These are phyloP conservation scores for Chironomus striatipennis DNA, from an alignment of 1,140 invertebrate genomes.

Conservation along the genomic window DNA sequence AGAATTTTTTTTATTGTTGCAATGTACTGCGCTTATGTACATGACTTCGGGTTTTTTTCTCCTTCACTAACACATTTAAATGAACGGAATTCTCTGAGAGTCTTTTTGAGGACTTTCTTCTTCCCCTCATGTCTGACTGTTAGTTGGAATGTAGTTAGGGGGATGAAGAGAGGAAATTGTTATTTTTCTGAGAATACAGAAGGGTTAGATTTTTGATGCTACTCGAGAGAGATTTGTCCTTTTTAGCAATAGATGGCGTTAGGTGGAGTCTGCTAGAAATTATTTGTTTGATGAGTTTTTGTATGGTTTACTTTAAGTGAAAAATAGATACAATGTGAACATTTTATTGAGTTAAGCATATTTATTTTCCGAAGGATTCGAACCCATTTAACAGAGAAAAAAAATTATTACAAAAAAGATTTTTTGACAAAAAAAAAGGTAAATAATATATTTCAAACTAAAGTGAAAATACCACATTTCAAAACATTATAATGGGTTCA, in stretches of 20 bases:
- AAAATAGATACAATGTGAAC: no score
- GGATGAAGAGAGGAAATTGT: neutral
- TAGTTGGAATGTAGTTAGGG: no score
- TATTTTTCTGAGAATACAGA: neutral
- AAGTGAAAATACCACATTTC: no score
- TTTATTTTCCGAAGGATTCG: no score
- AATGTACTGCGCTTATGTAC: neutral
- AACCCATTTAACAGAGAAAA: no score
- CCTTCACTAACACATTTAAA: neutral
- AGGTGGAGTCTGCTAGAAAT: neutral
- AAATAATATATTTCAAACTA: no score
- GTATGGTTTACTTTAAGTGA: no score
- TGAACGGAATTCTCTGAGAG: neutral
- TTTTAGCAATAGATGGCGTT: neutral
- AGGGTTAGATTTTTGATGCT: constrained; percentile 4
- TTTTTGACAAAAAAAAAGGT: no score
- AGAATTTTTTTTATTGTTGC: neutral
- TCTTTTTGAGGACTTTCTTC: neutral
- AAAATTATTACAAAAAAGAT: no score
- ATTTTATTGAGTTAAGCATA: no score
- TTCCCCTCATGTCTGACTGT: neutral
- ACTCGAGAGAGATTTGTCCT: neutral
- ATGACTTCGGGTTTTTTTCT: neutral
- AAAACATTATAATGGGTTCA: no score
- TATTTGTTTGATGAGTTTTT: no score